Conservation (phyloP, 2,888 invertebrate genomes). For the Urechis unicinctus region DNA sequence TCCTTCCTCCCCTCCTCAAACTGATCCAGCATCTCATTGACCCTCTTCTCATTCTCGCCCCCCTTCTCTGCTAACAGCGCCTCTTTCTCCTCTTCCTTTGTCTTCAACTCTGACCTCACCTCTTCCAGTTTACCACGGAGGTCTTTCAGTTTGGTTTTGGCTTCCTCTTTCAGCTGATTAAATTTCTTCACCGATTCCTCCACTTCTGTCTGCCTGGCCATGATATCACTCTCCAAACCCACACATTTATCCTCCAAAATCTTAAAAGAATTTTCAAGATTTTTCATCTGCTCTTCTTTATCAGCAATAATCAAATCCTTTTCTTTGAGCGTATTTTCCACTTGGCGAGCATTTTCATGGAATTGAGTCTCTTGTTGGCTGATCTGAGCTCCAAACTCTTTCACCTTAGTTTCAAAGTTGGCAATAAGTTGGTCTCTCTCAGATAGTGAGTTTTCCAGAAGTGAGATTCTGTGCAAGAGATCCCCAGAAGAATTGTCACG, state of each 20-base stretch:
- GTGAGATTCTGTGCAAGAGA: constrained; percentile 3
- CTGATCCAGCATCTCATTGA: constrained; percentile 20
- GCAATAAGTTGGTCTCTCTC: constrained; percentile 8
- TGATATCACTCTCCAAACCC: not conserved
- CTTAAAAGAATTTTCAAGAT: not conserved
- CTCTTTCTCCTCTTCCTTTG: not conserved
- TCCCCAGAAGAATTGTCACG: constrained; percentile 7
- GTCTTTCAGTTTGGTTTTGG: constrained; percentile 21
- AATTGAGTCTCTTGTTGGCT: constrained; percentile 2
- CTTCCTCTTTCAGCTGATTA: constrained; percentile 25
- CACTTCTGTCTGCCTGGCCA: not conserved
- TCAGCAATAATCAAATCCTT: constrained; percentile 5
- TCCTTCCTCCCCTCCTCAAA: constrained; percentile 27
- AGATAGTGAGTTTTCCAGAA: constrained; percentile 7
- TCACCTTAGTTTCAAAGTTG: constrained; percentile 8
- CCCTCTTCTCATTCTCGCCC: not conserved
- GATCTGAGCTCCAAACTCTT: constrained; percentile 5
- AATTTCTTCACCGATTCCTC: constrained; percentile 12
- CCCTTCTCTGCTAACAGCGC: not conserved
- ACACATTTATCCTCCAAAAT: not conserved
- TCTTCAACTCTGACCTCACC: not conserved
- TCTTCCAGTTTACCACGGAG: constrained; percentile 2
- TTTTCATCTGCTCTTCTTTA: not conserved
- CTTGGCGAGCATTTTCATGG: not conserved
- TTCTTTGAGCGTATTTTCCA: constrained; percentile 5